A percentile compares a stretch with the other conserved stretches of the same genome.
These are phyloP conservation scores for Pectinophora gossypiella DNA, from an alignment of 1,140 invertebrate species.

Conservation along the genomic window DNA sequence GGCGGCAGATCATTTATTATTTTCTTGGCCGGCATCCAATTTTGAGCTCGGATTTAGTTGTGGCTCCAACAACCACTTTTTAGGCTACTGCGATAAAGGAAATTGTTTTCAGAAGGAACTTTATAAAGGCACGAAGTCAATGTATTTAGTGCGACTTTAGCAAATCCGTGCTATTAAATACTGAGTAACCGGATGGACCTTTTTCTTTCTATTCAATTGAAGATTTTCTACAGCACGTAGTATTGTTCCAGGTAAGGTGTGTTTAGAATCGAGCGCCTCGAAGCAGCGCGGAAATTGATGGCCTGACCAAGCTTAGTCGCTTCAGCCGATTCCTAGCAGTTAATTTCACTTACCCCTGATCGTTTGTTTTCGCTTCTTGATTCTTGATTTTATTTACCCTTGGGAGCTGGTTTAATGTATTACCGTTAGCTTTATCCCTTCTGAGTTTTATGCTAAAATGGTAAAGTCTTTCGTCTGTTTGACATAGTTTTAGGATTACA, in stretches of 20 bases:
- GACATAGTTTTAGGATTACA: no score
- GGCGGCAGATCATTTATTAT: not conserved
- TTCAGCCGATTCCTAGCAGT: constrained; percentile 1
- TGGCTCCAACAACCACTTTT: not conserved
- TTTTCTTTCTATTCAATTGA: no score
- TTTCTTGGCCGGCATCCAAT: not conserved
- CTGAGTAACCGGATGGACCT: no score
- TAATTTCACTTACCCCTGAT: constrained; percentile 3
- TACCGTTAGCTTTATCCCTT: no score
- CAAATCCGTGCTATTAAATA: no score
- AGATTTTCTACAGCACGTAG: no score
- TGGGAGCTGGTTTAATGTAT: no score
- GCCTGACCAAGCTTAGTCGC: not conserved
- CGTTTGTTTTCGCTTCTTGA: not conserved
- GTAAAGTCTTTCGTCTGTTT: no score
- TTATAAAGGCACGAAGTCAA: not conserved
- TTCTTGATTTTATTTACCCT: no score
- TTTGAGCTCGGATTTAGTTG: not conserved
- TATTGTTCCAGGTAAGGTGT: not conserved
- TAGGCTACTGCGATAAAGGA: not conserved
- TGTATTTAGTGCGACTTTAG: no score
- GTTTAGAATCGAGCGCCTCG: not conserved
- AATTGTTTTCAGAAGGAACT: not conserved
- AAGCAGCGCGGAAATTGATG: not conserved
- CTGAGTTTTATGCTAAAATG: no score